Conservation (phyloP, 2,888 invertebrate genomes). For the Volucella zonaria region DNA sequence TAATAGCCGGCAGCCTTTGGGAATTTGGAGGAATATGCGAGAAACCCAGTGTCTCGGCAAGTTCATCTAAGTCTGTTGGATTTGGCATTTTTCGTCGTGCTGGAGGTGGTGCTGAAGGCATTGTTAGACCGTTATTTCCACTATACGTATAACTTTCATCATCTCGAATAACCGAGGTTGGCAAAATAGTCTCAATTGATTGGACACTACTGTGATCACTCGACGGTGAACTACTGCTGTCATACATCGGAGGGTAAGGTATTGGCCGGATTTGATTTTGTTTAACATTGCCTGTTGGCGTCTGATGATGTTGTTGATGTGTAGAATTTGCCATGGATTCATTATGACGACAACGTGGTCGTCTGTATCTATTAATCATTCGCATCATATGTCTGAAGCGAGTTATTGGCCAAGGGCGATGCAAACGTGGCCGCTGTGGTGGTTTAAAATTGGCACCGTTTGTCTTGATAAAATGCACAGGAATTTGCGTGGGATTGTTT, state of each 20-base stretch:
- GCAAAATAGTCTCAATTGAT: slow-evolving; percentile 79
- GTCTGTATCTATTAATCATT: slow-evolving; percentile 81
- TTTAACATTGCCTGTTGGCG: slow-evolving; percentile 76
- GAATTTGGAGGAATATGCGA: slow-evolving; percentile 77
- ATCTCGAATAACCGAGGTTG: slow-evolving; percentile 81
- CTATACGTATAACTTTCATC: slow-evolving; percentile 79
- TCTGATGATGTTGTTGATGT: slow-evolving; percentile 51
- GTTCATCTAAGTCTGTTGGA: slow-evolving; percentile 83
- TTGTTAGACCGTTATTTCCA: slow-evolving; percentile 75
- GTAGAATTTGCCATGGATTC: slow-evolving; percentile 48
- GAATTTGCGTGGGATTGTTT: slow-evolving; percentile 77
- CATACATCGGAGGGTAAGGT: slow-evolving; percentile 75
- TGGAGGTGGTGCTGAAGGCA: slow-evolving; percentile 83
- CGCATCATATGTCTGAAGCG: slow-evolving; percentile 81
- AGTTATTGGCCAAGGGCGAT: slow-evolving; percentile 78
- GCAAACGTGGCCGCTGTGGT: slow-evolving; percentile 67
- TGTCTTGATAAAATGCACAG: slow-evolving; percentile 76
- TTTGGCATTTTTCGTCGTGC: slow-evolving; percentile 83
- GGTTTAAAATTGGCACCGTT: slow-evolving; percentile 74
- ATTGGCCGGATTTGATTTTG: slow-evolving; percentile 82
- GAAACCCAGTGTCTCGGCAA: slow-evolving; percentile 84
- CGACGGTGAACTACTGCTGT: slow-evolving; percentile 75
- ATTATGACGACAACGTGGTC: slow-evolving; percentile 79
- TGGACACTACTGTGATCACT: slow-evolving; percentile 76
- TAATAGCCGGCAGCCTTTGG: slow-evolving; percentile 78